Evolutionary conservation across 2,888 invertebrate genomes (phyloP).

Genomic region (Watsonalla binaria): DNA sequence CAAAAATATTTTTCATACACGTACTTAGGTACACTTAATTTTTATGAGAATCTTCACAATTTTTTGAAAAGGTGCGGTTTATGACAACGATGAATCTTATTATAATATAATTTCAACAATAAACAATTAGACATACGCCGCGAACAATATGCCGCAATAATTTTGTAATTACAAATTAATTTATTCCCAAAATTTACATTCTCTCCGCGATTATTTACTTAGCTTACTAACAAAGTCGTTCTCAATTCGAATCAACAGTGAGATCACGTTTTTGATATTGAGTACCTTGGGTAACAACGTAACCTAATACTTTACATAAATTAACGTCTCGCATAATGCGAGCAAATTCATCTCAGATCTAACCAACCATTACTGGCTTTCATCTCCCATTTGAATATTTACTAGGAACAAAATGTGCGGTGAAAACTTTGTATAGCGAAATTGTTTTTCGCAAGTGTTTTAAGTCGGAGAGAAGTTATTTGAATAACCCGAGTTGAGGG

Average conservation of each 20-base stretch:
- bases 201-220: conserved; percentile 18
- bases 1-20: no score
- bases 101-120: no score
- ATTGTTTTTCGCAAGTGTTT: conserved; percentile 38
- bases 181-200: conserved; percentile 1
- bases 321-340: conserved; percentile 46
- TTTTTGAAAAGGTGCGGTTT: no score
- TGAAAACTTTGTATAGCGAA: conserved; percentile 35
- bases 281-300: conserved; percentile 37
- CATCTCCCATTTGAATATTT: conserved; percentile 65
- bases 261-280: conserved; percentile 65
- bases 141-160: background rate
- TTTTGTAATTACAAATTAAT: background rate
- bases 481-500: conserved; percentile 36
- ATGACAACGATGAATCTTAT: no score
- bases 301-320: conserved; percentile 69
- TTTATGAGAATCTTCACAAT: no score
- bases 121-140: no score
- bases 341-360: conserved; percentile 49
- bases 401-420: conserved; percentile 51
- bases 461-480: conserved; percentile 34
- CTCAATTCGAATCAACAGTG: conserved; percentile 60
- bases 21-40: no score
- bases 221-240: conserved; percentile 28
- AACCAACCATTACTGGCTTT: conserved; percentile 66